A percentile compares a stretch with the other conserved stretches of the same genome.
phyloP scores from a whole-genome alignment of 2,888 invertebrate species.

The Lithophane socia region DNA sequence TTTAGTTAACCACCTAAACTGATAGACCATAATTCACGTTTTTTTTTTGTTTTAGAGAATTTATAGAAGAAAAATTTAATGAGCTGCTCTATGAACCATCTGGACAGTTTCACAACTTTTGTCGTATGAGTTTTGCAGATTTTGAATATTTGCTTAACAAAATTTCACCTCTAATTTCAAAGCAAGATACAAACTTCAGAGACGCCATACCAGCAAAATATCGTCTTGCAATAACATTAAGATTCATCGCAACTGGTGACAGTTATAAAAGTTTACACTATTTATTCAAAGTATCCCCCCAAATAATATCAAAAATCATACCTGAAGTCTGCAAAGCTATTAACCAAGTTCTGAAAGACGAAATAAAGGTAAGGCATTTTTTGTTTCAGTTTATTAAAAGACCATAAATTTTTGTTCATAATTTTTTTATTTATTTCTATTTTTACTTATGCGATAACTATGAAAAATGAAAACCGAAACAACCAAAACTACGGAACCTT shows the following conservation, averaged over 20 bases:
- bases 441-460: no score
- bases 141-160: not conserved
- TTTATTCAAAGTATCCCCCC: conserved; percentile 1
- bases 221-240: no score
- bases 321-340: not conserved
- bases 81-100: not conserved
- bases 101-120: not conserved
- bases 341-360: conserved; percentile 1
- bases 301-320: conserved; percentile 1
- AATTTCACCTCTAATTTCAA: not conserved
- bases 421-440: no score
- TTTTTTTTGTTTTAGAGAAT: not conserved
- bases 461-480: no score
- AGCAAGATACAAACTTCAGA: not conserved
- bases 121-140: not conserved
- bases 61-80: not conserved
- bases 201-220: no score
- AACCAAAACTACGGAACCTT: no score
- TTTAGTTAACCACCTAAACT: no score
- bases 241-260: no score
- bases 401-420: no score
- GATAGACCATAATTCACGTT: not conserved
- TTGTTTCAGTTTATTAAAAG: no score
- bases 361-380: not conserved
- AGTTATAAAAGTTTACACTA: not conserved